Evolutionary conservation across 2,797 vertebrate species (phyloP).

Genomic region (Rhynchonycteris naso): DNA sequence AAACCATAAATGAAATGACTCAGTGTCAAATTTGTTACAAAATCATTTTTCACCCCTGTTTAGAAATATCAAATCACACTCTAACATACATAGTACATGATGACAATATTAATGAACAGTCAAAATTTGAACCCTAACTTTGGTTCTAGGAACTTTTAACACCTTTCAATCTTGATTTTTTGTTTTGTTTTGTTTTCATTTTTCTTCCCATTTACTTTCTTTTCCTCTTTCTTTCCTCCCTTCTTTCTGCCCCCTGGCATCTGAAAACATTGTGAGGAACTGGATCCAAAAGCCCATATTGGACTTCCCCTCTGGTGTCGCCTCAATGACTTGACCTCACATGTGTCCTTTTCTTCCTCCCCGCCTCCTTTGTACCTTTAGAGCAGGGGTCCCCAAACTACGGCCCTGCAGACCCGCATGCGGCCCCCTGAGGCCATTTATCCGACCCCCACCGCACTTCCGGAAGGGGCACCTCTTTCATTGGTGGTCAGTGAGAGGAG

Average conservation of each 20-base stretch:
- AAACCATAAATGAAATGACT: neutral
- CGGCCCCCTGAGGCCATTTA: no score
- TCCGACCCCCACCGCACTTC: no score
- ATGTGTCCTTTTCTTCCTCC: neutral
- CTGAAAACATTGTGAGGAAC: neutral
- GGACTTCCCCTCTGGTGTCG: neutral
- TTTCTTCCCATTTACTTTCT: constrained; percentile 23
- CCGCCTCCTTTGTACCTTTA: neutral
- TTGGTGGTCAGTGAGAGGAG: no score
- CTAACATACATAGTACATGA: neutral
- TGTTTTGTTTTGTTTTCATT: neutral
- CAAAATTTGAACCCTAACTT: neutral
- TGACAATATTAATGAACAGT: neutral
- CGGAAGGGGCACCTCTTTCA: no score
- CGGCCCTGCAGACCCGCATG: no score
- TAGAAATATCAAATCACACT: constrained; percentile 10
- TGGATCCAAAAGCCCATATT: neutral
- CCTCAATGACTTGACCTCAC: no score
- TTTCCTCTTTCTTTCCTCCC: neutral
- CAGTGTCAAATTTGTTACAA: neutral
- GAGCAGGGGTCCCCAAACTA: no score
- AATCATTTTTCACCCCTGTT: neutral
- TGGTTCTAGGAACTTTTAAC: neutral
- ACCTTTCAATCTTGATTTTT: neutral
- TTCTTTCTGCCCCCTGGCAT: neutral